These are phyloP conservation scores for Corvus cornix DNA, from an alignment of 2,113 vertebrate species.

Conservation along the genomic window DNA sequence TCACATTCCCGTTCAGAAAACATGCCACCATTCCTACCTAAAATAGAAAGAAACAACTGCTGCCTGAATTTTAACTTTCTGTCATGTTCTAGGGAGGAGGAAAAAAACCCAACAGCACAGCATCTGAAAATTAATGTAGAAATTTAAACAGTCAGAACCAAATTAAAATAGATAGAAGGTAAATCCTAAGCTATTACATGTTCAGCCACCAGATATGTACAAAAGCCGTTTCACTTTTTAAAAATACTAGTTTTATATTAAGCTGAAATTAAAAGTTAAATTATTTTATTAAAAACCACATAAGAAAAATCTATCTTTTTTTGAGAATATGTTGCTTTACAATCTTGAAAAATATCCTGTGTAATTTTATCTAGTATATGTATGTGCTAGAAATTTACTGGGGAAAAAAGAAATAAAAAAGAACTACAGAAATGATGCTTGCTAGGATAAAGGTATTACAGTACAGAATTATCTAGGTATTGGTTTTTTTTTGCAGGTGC, in stretches of 20 bases:
- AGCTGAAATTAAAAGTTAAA: neutral
- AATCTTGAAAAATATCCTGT: neutral
- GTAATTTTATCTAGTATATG: neutral
- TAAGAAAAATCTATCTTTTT: neutral
- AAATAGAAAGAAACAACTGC: neutral
- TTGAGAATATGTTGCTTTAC: neutral
- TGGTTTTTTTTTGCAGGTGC: neutral
- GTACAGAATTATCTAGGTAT: neutral
- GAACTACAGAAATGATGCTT: neutral
- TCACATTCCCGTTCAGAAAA: neutral
- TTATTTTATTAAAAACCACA: neutral
- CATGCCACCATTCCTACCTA: accelerated
- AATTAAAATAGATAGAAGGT: neutral
- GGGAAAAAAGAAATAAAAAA: neutral
- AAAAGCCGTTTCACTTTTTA: neutral
- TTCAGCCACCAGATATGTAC: neutral
- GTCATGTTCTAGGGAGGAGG: neutral
- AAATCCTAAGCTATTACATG: neutral
- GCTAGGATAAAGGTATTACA: neutral
- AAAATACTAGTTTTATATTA: neutral
- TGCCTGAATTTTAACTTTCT: neutral
- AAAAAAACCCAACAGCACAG: accelerated
- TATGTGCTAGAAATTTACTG: neutral
- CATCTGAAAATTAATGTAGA: neutral
- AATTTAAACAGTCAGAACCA: neutral